phyloP scores from a whole-genome alignment of 1,140 invertebrate genomes.

The Zaprionus taronus region DNA sequence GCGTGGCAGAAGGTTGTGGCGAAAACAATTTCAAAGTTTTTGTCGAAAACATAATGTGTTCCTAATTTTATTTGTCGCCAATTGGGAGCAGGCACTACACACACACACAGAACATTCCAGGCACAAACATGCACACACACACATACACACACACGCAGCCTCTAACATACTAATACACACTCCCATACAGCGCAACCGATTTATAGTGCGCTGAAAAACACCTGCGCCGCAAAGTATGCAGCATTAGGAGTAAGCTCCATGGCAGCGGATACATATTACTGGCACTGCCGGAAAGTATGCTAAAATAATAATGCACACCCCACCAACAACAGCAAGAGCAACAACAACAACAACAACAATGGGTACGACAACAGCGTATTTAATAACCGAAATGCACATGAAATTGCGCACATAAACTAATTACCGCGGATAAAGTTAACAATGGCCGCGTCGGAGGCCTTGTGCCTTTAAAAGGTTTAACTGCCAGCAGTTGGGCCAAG shows the following conservation, averaged over 20 bases:
- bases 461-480: constrained; percentile 54
- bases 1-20: constrained; percentile 17
- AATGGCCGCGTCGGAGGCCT: constrained; percentile 47
- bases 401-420: constrained; percentile 82
- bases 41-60: constrained; percentile 80
- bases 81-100: constrained; percentile 61
- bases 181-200: constrained; percentile 40
- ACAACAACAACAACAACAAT: constrained; percentile 4
- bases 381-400: constrained; percentile 80
- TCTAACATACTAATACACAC: background rate
- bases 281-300: constrained; percentile 60
- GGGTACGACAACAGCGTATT: constrained; percentile 52
- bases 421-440: constrained; percentile 81
- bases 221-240: constrained; percentile 64
- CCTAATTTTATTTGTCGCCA: constrained; percentile 82
- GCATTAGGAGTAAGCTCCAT: constrained; percentile 55
- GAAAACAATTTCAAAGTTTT: constrained; percentile 79
- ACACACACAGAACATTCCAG: constrained; percentile 14
- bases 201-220: constrained; percentile 70
- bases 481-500: constrained; percentile 42
- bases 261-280: constrained; percentile 56
- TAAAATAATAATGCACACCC: constrained; percentile 66
- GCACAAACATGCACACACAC: constrained; percentile 28
- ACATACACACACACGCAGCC: constrained; percentile 19
- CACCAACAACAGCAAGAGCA: constrained; percentile 21